These are phyloP conservation scores for Myocastor coypus DNA, from an alignment of 2,113 vertebrate genomes.

Conservation along the genomic window DNA sequence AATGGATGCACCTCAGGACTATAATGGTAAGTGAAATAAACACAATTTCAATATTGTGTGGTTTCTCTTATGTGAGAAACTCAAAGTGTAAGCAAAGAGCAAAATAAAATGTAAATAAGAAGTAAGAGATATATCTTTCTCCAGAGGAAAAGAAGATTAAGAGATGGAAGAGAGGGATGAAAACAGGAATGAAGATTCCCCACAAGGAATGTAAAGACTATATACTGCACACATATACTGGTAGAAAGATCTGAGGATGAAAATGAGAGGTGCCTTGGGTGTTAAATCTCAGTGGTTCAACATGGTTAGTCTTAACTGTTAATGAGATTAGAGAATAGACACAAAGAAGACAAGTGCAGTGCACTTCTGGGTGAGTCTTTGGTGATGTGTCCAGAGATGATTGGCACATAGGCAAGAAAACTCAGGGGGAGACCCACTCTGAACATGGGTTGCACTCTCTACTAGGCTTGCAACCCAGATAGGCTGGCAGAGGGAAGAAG, in stretches of 20 bases:
- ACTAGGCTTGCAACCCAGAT: neutral
- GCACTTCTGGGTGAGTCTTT: neutral
- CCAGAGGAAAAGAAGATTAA: neutral
- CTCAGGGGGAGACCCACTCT: neutral
- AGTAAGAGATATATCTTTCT: neutral
- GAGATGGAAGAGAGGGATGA: neutral
- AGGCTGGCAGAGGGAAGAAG: neutral
- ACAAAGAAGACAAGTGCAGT: neutral
- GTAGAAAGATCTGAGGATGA: neutral
- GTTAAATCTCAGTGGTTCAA: neutral
- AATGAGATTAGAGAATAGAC: neutral
- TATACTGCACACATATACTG: neutral
- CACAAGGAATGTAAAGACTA: neutral
- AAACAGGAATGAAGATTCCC: neutral
- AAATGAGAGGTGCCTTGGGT: neutral
- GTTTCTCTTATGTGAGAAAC: neutral
- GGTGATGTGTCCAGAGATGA: neutral
- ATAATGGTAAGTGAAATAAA: neutral
- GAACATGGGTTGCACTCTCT: neutral
- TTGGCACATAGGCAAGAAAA: neutral
- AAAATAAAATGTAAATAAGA: neutral
- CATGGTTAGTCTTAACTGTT: neutral
- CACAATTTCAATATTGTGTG: neutral
- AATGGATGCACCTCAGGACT: neutral
- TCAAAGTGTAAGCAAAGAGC: neutral